Base-by-base conservation (phyloP, 2,888 invertebrate species). In the Mesorhabditis belari region DNA sequence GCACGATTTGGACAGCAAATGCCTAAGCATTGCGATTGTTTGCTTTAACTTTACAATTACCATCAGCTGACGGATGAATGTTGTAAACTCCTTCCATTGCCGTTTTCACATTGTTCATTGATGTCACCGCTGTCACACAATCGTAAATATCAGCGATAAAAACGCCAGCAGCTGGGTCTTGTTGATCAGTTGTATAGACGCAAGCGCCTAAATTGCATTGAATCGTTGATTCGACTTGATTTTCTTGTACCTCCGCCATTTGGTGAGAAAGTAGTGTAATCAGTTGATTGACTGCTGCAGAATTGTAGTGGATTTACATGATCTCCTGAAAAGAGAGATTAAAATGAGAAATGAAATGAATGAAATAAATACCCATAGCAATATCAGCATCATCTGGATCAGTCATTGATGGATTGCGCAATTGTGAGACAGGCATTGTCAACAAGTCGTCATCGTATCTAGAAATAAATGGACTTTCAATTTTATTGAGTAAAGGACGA, bases 1-100 rank as follows among this genome's bases (percentile, higher is more conserved):
- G 79, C 79, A 62, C 79, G 60, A 66, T 77, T 77, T 25, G 77
- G 77, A 62, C 79, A 79, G 63, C 79, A 79, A 54, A 79, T 79
- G 60, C 44, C 44, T 35, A 35, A n/a, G n/a, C 12, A 35, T 17
- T 35, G 44, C 12, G 12, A 35, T 9, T n/a, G 44, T 0, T 35
- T 35, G 12, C 1, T 9, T 17, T n/a, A 35, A 12, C n/a, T 35
- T 35, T 35, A 17, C 1, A 35, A 9, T 35, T 35, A 35, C 79
- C 79, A 56, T 79, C 79, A 17, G 76, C 68, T 5, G 64, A 61
- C 55, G 77, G 76, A 60, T 77, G 76, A 35, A 79, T 70, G 57
- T 79, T 77, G 58, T 76, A 78, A 49, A 78, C 76, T 19, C 78
- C 78, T 56, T 79, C 78, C 79, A 79, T 79, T 6, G 77, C 77